Percentiles rank a stretch among this genome's conserved stretches.
These are phyloP conservation scores for Harpalus rufipes DNA, from an alignment of 2,888 invertebrate genomes.

Conservation along the genomic window DNA sequence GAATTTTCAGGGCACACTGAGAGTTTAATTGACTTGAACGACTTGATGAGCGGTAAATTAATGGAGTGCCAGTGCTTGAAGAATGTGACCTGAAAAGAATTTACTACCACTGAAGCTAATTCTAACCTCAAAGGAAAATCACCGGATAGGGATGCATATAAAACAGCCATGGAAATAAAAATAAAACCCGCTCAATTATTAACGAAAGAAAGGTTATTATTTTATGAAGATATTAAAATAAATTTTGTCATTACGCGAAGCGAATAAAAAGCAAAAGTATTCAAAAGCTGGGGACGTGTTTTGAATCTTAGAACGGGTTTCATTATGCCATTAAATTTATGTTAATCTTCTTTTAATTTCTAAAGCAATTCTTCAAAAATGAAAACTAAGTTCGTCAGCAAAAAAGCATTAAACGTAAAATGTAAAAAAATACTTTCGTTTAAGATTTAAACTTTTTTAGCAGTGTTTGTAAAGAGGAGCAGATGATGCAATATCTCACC, in stretches of 20 bases:
- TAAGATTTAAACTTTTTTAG: neutral
- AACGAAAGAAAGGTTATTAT: neutral
- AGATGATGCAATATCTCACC: too few relatives aligned
- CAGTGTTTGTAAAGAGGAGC: too few relatives aligned
- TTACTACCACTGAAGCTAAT: neutral
- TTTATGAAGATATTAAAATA: conserved; percentile 7
- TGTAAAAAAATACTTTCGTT: neutral
- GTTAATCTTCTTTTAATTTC: neutral
- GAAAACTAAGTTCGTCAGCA: neutral
- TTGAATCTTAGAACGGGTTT: neutral
- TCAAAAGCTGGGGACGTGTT: neutral
- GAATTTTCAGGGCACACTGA: conserved; percentile 42
- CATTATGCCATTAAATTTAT: neutral
- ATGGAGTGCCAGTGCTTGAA: conserved; percentile 14
- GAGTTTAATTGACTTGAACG: conserved; percentile 46
- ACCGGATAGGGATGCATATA: neutral
- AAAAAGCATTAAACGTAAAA: neutral
- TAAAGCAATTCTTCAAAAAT: conserved; percentile 3
- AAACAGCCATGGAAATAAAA: neutral
- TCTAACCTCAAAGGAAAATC: neutral
- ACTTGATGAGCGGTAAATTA: conserved; percentile 38
- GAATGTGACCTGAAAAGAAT: conserved; percentile 27
- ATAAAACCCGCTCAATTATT: neutral
- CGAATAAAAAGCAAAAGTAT: neutral
- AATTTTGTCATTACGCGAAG: neutral